Percentiles rank a stretch among this genome's conserved stretches.
phyloP scores from a whole-genome alignment of 2,113 vertebrate genomes.

The Calypte anna region DNA sequence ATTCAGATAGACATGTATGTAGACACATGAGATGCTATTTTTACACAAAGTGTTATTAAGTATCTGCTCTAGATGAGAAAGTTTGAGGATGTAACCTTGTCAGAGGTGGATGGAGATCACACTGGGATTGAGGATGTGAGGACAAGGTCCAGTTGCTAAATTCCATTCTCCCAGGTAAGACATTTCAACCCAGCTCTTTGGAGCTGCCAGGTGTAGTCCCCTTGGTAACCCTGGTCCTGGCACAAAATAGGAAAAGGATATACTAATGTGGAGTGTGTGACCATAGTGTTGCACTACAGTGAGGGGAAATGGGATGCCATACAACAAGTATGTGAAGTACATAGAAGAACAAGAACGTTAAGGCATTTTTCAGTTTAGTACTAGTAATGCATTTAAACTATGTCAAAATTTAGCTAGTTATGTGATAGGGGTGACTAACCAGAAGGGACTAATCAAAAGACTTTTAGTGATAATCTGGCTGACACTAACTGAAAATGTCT shows the following conservation, averaged over 20 bases:
- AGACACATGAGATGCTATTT: not conserved
- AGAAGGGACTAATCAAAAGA: not conserved
- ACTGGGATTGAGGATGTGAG: not conserved
- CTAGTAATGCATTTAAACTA: not conserved
- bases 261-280: not conserved
- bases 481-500: not conserved
- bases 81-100: not conserved
- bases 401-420: not conserved
- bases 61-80: not conserved
- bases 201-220: not conserved
- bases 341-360: accelerated
- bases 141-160: not conserved
- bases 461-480: not conserved
- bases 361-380: not conserved
- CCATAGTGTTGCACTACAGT: not conserved
- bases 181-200: not conserved
- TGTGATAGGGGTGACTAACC: not conserved
- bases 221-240: not conserved
- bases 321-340: not conserved
- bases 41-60: not conserved
- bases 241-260: not conserved
- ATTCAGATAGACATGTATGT: not conserved
- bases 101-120: not conserved
- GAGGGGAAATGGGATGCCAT: not conserved
- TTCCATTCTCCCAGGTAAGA: not conserved